Evolutionary conservation across 2,113 vertebrate species (phyloP).

Genomic region (Microtus ochrogaster): DNA sequence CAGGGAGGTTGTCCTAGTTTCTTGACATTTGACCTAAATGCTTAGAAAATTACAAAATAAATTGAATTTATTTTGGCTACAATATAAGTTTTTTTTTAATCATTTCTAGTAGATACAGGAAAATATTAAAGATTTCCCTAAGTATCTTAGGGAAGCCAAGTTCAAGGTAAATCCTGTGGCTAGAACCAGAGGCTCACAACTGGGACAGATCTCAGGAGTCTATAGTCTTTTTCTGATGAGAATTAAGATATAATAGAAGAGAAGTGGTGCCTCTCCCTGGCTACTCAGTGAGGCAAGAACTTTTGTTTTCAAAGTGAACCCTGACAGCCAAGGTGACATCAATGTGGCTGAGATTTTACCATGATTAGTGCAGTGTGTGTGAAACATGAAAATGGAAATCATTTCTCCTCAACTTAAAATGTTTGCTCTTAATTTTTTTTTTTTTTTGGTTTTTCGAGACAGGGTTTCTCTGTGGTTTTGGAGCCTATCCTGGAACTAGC

Average conservation of each 20-base stretch:
- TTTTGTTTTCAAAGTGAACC: slow-evolving; percentile 39
- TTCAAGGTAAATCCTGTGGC: slow-evolving; percentile 12
- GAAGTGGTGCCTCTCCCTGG: background rate
- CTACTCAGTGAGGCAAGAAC: background rate
- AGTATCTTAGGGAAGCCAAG: slow-evolving; percentile 31
- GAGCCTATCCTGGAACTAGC: too few relatives aligned
- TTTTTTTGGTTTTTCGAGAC: too few relatives aligned
- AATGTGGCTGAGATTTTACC: slow-evolving; percentile 28
- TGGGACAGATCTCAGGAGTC: slow-evolving; percentile 26
- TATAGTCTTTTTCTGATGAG: slow-evolving; percentile 29
- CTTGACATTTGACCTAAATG: slow-evolving; percentile 58
- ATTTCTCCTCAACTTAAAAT: slow-evolving; percentile 54
- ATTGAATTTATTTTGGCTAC: slow-evolving; percentile 34
- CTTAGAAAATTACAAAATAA: slow-evolving; percentile 56
- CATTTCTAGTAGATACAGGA: slow-evolving; percentile 57
- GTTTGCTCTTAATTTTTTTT: slow-evolving; percentile 41
- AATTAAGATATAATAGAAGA: slow-evolving; percentile 59
- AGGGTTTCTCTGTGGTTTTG: too few relatives aligned
- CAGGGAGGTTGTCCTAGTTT: slow-evolving; percentile 46
- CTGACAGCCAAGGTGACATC: slow-evolving; percentile 7
- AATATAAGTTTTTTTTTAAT: slow-evolving; percentile 51
- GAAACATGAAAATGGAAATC: slow-evolving; percentile 39
- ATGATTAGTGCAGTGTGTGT: background rate
- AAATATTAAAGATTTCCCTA: slow-evolving; percentile 26
- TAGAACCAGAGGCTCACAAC: slow-evolving; percentile 11